Evolutionary conservation across 2,888 invertebrate genomes (phyloP).

Genomic region (Agrochola lychnidis): DNA sequence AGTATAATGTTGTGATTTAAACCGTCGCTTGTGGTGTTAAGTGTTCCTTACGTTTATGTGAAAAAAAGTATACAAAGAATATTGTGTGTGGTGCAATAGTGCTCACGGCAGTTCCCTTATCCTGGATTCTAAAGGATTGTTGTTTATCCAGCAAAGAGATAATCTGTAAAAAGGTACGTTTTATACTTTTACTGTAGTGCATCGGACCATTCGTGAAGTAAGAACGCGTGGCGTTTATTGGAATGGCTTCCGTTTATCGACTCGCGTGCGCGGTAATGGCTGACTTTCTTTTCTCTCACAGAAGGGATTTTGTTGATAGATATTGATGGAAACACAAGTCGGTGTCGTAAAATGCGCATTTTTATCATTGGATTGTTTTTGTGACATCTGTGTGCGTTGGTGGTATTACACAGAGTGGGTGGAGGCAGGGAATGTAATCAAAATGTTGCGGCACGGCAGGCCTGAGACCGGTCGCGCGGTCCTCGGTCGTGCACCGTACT

Average conservation of each 20-base stretch:
- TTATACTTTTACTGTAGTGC: slow-evolving; percentile 61
- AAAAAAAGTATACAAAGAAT: slow-evolving; percentile 78
- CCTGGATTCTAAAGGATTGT: slow-evolving; percentile 88
- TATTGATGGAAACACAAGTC: slow-evolving; percentile 61
- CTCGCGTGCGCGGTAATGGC: slow-evolving; percentile 90
- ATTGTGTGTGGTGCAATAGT: slow-evolving; percentile 88
- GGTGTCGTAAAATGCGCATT: slow-evolving; percentile 58
- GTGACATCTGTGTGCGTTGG: slow-evolving; percentile 67
- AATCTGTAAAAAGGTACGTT: slow-evolving; percentile 82
- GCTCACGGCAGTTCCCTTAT: slow-evolving; percentile 79
- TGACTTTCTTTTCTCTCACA: slow-evolving; percentile 85
- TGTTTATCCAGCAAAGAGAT: slow-evolving; percentile 78
- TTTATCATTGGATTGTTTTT: slow-evolving; percentile 69
- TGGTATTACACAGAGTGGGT: slow-evolving; percentile 76
- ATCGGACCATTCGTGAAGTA: slow-evolving; percentile 51
- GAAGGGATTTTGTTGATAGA: slow-evolving; percentile 71
- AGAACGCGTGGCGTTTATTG: slow-evolving; percentile 83
- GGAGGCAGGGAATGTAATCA: slow-evolving; percentile 80
- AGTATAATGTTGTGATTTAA: slow-evolving; percentile 86
- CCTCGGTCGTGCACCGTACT: slow-evolving; percentile 47
- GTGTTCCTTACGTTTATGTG: slow-evolving; percentile 85
- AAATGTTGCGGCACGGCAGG: slow-evolving; percentile 67
- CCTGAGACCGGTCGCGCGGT: slow-evolving; percentile 66
- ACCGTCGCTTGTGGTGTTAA: slow-evolving; percentile 85
- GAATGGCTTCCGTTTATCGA: slow-evolving; percentile 90